These are phyloP conservation scores for Helicolenus hilgendorfi DNA, from an alignment of 2,797 vertebrate species.

Conservation along the genomic window DNA sequence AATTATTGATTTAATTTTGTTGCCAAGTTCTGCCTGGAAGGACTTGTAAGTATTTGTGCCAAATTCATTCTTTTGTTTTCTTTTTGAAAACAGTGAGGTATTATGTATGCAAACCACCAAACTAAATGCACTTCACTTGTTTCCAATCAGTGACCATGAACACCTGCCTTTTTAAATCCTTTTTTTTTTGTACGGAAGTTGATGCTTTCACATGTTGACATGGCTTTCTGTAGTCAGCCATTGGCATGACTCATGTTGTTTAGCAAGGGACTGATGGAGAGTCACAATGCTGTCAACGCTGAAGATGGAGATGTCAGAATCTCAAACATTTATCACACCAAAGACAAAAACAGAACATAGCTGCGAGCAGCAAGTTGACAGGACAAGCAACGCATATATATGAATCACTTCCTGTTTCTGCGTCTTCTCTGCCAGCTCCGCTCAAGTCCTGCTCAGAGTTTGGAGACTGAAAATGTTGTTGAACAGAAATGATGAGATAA, in stretches of 20 bases:
- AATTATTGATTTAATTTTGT: background rate
- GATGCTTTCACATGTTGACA: background rate
- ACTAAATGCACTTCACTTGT: background rate
- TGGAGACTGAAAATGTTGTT: background rate
- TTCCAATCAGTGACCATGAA: conserved; percentile 29
- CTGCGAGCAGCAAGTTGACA: background rate
- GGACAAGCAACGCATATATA: background rate
- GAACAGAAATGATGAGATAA: background rate
- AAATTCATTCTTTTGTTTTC: background rate
- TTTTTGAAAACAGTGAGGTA: background rate
- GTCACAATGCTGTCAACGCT: conserved; percentile 14
- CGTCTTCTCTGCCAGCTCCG: background rate
- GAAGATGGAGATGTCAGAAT: conserved; percentile 16
- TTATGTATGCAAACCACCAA: background rate
- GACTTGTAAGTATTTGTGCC: background rate
- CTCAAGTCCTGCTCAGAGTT: background rate
- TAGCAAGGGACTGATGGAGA: conserved; percentile 4
- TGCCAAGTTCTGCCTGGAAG: background rate
- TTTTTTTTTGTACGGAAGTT: background rate
- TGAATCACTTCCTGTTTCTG: background rate
- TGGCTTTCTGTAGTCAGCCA: conserved; percentile 3
- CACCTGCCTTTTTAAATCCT: background rate
- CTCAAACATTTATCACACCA: background rate
- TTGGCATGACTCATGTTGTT: conserved; percentile 26
- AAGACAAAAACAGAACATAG: conserved; percentile 22